Conservation (phyloP, 1,140 invertebrate genomes). For the Pogonus chalceus region DNA sequence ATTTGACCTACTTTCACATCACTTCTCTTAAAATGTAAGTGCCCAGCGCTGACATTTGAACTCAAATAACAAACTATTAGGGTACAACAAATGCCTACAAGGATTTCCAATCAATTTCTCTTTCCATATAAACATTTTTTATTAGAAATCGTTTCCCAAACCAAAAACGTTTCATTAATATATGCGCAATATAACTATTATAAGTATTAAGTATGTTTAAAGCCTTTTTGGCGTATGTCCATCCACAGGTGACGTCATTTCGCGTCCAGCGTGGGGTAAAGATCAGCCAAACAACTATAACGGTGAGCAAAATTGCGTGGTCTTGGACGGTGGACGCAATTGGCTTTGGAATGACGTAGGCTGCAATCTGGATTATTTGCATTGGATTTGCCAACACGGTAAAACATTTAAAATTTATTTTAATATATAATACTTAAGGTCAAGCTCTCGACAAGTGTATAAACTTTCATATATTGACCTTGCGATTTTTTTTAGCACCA, state of each 20-base stretch:
- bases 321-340: slow-evolving; percentile 75
- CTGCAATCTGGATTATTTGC: slow-evolving; percentile 83
- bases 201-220: too few relatives aligned
- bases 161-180: too few relatives aligned
- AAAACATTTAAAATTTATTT: slow-evolving; percentile 22
- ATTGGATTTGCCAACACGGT: slow-evolving; percentile 89
- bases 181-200: too few relatives aligned
- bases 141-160: too few relatives aligned
- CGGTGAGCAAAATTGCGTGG: slow-evolving; percentile 87
- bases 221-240: slow-evolving; percentile 11
- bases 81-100: too few relatives aligned
- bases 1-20: too few relatives aligned
- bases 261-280: slow-evolving; percentile 77
- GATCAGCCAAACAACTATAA: slow-evolving; percentile 94
- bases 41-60: too few relatives aligned
- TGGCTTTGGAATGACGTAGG: slow-evolving; percentile 94
- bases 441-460: not conserved
- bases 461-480: slow-evolving; percentile 1
- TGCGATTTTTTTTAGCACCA: slow-evolving; percentile 51
- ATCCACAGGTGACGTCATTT: slow-evolving; percentile 58
- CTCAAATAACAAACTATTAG: too few relatives aligned
- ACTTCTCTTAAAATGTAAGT: too few relatives aligned
- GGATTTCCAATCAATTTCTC: too few relatives aligned
- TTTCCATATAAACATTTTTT: too few relatives aligned
- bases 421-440: not conserved